Percentiles rank a stretch among this genome's conserved stretches.
Evolutionary conservation across 1,140 invertebrate genomes (phyloP).

Genomic region (Drosophila sp.): DNA sequence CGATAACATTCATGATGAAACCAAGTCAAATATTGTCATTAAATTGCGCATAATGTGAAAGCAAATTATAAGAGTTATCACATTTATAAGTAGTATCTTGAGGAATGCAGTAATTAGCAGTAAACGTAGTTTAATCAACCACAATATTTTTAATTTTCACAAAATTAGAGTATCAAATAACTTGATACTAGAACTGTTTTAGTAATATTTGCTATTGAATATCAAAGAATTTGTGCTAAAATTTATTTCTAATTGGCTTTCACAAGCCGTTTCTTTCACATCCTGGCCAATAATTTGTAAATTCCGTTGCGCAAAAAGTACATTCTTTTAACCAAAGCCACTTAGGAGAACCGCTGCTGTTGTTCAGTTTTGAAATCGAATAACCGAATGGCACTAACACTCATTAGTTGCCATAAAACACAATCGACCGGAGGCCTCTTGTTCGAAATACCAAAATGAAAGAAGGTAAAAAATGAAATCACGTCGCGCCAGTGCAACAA

Average conservation of each 20-base stretch:
- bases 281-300: neutral
- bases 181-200: no score
- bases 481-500: slow-evolving; percentile 81
- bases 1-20: slow-evolving; percentile 13
- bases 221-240: no score
- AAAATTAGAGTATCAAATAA: no score
- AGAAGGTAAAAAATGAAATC: slow-evolving; percentile 66
- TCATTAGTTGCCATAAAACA: slow-evolving; percentile 78
- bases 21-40: slow-evolving; percentile 9
- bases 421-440: slow-evolving; percentile 43
- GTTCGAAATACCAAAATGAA: slow-evolving; percentile 56
- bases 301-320: neutral
- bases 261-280: neutral
- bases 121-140: neutral
- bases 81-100: no score
- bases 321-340: slow-evolving; percentile 30
- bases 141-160: no score
- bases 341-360: slow-evolving; percentile 16
- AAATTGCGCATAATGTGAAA: neutral
- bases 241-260: no score
- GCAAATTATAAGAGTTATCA: neutral
- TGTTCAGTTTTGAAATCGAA: slow-evolving; percentile 34
- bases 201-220: no score
- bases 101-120: no score
- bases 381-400: slow-evolving; percentile 54